Evolutionary conservation across 2,888 invertebrate genomes (phyloP).

Genomic region (Tanytarsus gracilentus): DNA sequence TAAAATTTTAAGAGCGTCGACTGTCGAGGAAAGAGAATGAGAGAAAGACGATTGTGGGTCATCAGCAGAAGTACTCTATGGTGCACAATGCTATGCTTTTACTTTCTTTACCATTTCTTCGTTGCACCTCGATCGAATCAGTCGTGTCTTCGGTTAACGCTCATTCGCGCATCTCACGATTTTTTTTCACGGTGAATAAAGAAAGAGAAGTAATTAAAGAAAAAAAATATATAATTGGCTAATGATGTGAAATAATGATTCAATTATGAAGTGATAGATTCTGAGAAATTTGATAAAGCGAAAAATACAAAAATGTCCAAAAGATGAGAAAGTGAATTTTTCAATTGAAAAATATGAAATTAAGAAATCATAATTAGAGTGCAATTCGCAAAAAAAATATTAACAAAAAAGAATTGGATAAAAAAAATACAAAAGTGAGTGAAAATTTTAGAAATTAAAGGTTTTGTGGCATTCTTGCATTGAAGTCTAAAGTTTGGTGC

Average conservation of each 20-base stretch:
- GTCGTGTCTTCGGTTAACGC: background rate
- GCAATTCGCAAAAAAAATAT: background rate
- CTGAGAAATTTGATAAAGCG: too few species aligned
- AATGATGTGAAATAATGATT: too few species aligned
- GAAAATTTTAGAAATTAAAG: background rate
- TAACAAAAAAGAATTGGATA: background rate
- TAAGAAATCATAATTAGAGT: too few species aligned
- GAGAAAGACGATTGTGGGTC: background rate
- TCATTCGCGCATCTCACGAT: background rate
- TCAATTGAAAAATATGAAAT: too few species aligned
- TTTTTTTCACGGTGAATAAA: background rate
- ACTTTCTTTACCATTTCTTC: conserved; percentile 7
- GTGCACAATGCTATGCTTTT: background rate
- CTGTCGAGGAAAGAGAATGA: conserved; percentile 1
- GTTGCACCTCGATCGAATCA: background rate
- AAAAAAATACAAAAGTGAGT: background rate
- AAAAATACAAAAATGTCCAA: too few species aligned
- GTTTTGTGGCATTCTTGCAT: too few species aligned
- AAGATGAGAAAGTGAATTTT: too few species aligned
- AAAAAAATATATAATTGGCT: too few species aligned
- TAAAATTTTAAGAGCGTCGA: too few species aligned
- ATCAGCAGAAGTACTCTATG: background rate
- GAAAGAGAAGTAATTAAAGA: background rate
- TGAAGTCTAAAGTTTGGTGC: too few species aligned
- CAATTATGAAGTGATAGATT: too few species aligned